These are phyloP conservation scores for Lepidurus couesii DNA, from an alignment of 1,140 invertebrate species.

Conservation along the genomic window DNA sequence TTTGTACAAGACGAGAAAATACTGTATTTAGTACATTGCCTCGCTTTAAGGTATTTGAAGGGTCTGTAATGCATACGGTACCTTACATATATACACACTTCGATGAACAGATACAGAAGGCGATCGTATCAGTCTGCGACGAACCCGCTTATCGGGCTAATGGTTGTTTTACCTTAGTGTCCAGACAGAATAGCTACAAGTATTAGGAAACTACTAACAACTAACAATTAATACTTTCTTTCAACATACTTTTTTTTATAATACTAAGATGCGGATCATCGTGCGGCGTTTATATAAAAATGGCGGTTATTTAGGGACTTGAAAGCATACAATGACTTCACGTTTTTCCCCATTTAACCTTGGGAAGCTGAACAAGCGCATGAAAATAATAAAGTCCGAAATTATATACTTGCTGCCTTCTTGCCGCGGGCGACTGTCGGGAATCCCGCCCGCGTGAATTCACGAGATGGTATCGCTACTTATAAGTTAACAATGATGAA, in stretches of 20 bases:
- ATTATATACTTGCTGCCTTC: background rate
- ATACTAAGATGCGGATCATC: background rate
- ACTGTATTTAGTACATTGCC: too few relatives aligned
- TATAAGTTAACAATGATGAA: background rate
- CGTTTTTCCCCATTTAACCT: slow-evolving; percentile 11
- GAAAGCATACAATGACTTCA: slow-evolving; percentile 1
- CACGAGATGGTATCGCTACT: background rate
- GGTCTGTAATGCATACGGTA: too few relatives aligned
- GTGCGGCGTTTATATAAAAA: background rate
- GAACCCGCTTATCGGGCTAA: too few relatives aligned
- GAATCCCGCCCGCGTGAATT: slow-evolving; percentile 16
- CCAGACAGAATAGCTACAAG: too few relatives aligned
- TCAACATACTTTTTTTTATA: background rate
- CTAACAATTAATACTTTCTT: too few relatives aligned
- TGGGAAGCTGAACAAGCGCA: background rate
- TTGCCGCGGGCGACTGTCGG: background rate
- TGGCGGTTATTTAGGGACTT: background rate
- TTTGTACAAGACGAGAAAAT: too few relatives aligned
- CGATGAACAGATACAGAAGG: too few relatives aligned
- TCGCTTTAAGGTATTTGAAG: too few relatives aligned
- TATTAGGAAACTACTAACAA: too few relatives aligned
- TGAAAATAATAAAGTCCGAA: background rate
- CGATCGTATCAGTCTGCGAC: too few relatives aligned
- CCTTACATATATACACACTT: too few relatives aligned
- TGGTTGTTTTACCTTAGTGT: too few relatives aligned